Evolutionary conservation across 1,140 invertebrate genomes (phyloP).

Genomic region (Drosophila nikananu): DNA sequence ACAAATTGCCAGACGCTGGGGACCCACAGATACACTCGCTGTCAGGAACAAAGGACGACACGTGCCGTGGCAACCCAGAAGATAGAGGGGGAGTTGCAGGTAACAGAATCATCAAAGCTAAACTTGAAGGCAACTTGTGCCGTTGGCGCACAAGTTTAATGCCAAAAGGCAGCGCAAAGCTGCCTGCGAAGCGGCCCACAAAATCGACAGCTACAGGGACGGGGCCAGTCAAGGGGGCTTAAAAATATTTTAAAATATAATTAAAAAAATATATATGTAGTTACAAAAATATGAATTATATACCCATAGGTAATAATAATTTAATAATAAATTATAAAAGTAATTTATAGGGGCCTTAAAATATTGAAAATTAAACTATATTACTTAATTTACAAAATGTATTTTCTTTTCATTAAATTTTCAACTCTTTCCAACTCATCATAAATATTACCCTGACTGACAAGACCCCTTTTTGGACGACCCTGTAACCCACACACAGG

Average conservation of each 20-base stretch:
- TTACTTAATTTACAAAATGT: background rate
- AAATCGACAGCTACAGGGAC: background rate
- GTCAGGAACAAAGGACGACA: constrained; percentile 42
- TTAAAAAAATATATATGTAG: too few relatives aligned
- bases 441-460: background rate
- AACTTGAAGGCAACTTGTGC: constrained; percentile 62
- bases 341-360: too few relatives aligned
- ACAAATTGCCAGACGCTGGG: constrained; percentile 72
- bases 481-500: constrained; percentile 36
- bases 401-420: background rate
- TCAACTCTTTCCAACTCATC: too few relatives aligned
- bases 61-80: background rate
- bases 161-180: constrained; percentile 66
- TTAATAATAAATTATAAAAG: too few relatives aligned
- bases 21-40: constrained; percentile 39
- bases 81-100: constrained; percentile 24
- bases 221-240: background rate
- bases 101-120: constrained; percentile 80
- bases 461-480: background rate
- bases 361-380: background rate
- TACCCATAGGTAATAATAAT: too few relatives aligned
- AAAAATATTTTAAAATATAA: background rate
- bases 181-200: constrained; percentile 34
- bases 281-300: too few relatives aligned
- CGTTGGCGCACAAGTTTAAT: constrained; percentile 67